Evolutionary conservation across 2,888 invertebrate genomes (phyloP), one percentile per base, ranked within the genome.

Genomic region (Mycalesis mineus): DNA sequence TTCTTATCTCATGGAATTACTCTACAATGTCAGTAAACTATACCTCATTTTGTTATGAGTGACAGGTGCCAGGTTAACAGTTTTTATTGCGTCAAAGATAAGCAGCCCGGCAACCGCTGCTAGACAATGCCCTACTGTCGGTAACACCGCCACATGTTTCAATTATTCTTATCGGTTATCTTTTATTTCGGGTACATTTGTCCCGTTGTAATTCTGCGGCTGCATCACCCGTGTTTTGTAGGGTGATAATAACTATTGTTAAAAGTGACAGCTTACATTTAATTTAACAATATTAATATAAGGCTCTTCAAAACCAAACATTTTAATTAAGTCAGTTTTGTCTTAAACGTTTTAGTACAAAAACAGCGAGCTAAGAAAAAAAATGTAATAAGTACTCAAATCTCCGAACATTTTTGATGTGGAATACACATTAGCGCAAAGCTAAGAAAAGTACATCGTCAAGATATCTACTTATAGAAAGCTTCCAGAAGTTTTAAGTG

Each of bases 111-210:
- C 66, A 69, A 75, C 73, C 71, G 67, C 51, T 60, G 51, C 14
- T 50, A 57, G 48, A 62, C 57, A 57, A 55, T 49, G 55, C 49
- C 36, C 55, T 22, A 52, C 55, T 61, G 58, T 54, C 73, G 51
- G 31, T 42, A 52, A 74, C 70, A 65, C 62, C 67, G 73, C 82
- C 88, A 88, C 87, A 87, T 86, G 86, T 86, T 86, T 84, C 84
- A 85, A 86, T 87, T 84, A 85, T 75, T 79, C 65, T 83, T 86
- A 87, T 87, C 87, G 57, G 65, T 72, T 82, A 82, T 82, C 75
- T 78, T 47, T 70, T 69, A 70, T 69, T 74, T 68, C 63, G 65
- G 65, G 52, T 48, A 58, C 61, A 60, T 61, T 60, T 61, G 55
- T 48, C 51, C 51, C 52, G 54, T 64, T 60, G 56, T 50, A 51